Evolutionary conservation across 2,797 vertebrate genomes (phyloP).

Genomic region (Pipistrellus pygmaeus): DNA sequence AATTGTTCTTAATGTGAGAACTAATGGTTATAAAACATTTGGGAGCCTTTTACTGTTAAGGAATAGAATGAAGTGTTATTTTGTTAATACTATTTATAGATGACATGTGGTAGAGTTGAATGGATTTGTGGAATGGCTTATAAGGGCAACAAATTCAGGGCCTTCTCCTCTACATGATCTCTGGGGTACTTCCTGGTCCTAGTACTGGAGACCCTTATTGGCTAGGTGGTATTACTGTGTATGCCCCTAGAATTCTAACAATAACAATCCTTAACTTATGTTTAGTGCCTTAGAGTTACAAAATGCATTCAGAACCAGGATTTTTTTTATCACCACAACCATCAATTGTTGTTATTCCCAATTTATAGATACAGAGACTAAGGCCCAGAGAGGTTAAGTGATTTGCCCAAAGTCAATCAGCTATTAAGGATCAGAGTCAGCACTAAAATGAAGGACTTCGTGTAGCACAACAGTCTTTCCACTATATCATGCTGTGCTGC

Average conservation of each 20-base stretch:
- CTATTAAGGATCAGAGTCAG: constrained; percentile 50
- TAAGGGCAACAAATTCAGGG: constrained; percentile 2
- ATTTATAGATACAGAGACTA: constrained; percentile 69
- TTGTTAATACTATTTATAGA: constrained; percentile 14
- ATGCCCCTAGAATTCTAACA: constrained; percentile 20
- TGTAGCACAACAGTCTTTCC: neutral
- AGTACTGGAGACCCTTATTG: neutral
- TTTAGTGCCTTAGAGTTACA: constrained; percentile 30
- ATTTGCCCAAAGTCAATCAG: constrained; percentile 73
- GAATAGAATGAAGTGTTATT: constrained; percentile 15
- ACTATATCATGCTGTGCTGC: constrained; percentile 58
- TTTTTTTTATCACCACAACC: constrained; percentile 49
- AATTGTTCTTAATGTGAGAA: constrained; percentile 22
- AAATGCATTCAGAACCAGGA: constrained; percentile 40
- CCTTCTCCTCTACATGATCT: constrained; percentile 20
- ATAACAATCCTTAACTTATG: neutral
- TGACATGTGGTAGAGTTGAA: constrained; percentile 18
- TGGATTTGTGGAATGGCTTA: neutral
- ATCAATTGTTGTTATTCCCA: constrained; percentile 63
- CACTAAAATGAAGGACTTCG: constrained; percentile 49
- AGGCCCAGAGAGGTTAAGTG: constrained; percentile 72
- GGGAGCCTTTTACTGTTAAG: neutral
- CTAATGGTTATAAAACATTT: constrained; percentile 31
- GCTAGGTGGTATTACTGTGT: neutral
- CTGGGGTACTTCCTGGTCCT: neutral